These are phyloP conservation scores for Littorina saxatilis DNA, from an alignment of 1,140 invertebrate genomes.

Conservation along the genomic window DNA sequence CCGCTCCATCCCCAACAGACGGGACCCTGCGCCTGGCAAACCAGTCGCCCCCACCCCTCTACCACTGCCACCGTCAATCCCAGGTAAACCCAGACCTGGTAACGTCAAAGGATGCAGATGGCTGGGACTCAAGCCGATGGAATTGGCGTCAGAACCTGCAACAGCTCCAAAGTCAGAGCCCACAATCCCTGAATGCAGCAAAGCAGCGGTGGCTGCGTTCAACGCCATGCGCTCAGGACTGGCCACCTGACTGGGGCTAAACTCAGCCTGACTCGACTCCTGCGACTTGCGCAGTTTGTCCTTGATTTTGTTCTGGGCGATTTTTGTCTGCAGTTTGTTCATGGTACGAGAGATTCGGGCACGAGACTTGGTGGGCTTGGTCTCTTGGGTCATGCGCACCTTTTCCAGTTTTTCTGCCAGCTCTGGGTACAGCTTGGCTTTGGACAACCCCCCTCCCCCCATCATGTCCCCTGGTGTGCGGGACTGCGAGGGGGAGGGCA, in stretches of 20 bases:
- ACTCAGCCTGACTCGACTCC: slow-evolving; percentile 43
- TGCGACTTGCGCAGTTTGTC: slow-evolving; percentile 74
- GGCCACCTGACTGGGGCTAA: slow-evolving; percentile 32
- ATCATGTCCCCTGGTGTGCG: slow-evolving; percentile 42
- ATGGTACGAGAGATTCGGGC: slow-evolving; percentile 76
- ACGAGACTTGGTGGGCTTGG: slow-evolving; percentile 65
- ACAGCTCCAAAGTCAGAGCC: slow-evolving; percentile 24
- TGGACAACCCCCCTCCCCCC: slow-evolving; percentile 56
- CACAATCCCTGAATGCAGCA: slow-evolving; percentile 8
- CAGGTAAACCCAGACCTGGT: slow-evolving; percentile 12
- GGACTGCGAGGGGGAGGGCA: slow-evolving; percentile 36
- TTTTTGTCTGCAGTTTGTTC: slow-evolving; percentile 77
- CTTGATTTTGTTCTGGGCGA: slow-evolving; percentile 77
- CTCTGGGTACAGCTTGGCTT: slow-evolving; percentile 74
- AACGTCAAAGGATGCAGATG: slow-evolving; percentile 10
- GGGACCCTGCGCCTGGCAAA: background rate
- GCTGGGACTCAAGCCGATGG: background rate
- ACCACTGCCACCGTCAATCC: background rate
- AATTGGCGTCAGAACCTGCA: background rate
- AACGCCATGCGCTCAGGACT: slow-evolving; percentile 18
- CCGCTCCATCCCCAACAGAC: slow-evolving; percentile 1
- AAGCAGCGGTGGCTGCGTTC: background rate
- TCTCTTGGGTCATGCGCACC: slow-evolving; percentile 65
- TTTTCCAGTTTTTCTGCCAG: slow-evolving; percentile 73
- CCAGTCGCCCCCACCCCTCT: background rate